Base-by-base conservation (phyloP, 1,140 invertebrate species). In the Muscidifurax raptorellus region DNA sequence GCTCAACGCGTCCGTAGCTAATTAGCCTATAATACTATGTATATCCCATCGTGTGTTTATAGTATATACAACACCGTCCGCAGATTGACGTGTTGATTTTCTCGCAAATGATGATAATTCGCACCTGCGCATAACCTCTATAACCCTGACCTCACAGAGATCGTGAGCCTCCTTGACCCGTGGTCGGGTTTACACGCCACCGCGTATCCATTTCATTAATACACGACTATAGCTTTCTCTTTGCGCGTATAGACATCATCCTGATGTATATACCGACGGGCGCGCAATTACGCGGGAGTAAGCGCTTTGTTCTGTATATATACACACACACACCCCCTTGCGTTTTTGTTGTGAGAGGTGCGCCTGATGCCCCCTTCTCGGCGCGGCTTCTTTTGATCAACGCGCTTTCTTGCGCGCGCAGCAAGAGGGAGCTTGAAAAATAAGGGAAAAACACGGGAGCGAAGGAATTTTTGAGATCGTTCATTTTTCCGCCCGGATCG, bases 131-230 rank as follows among this genome's bases (percentile, higher is more conserved):
- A 12, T 12, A n/a, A 15, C 59, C 36, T 40, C 36, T 40, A 40
- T 40, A 40, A 40, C 36, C 59, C 59, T 64, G 59, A 64, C 59
- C 59, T 64, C 0, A 4, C 36, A n/a, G n/a, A n/a, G n/a, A 15
- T 40, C 36, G 36, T n/a, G 36, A 40, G 36, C 36, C 59, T n/a
- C 59, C 59, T 64, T 64, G 59, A 64, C 59, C 59, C 59, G 36
- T 18, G 52, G 13, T 22, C n/a, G n/a, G n/a, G 59, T 12, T 6
- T 12, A n/a, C 59, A 22, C 13, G 13, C 59, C n/a, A 64, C 0
- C 59, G 59, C 22, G 30, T n/a, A n/a, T 32, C 69, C 69, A 72
- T 72, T 72, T 72, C 69, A 30, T 32, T 72, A 72, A 72, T 72
- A 72, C 69, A 15, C 3, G 27, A 12, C 32, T 12, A 15, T 30